These are phyloP conservation scores for Cotesia vestalis DNA, from an alignment of 1,140 invertebrate genomes.

Conservation along the genomic window DNA sequence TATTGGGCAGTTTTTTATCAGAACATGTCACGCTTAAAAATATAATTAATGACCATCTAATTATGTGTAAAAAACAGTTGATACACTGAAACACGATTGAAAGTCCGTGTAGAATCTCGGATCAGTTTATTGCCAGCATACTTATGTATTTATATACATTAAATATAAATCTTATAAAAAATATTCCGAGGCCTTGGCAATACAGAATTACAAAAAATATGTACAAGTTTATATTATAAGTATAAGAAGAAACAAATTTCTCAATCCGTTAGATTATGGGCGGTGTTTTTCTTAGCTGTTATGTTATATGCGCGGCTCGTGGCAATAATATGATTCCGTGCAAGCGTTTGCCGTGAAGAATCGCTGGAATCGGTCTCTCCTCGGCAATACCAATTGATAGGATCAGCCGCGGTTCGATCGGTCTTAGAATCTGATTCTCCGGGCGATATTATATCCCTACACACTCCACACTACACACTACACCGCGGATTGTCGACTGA, in stretches of 20 bases:
- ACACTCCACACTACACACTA: neutral
- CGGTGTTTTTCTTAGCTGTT: constrained; percentile 7
- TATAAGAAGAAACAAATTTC: constrained; percentile 22
- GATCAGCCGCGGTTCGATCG: constrained; percentile 37
- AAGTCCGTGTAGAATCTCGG: no score
- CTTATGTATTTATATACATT: no score
- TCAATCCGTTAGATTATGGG: constrained; percentile 21
- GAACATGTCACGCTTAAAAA: no score
- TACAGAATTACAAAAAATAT: neutral
- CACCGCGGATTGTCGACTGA: neutral
- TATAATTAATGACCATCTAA: no score
- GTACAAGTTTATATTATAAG: neutral
- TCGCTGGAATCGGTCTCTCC: constrained; percentile 33
- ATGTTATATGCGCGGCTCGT: constrained; percentile 9
- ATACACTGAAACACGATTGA: no score
- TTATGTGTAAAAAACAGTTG: no score
- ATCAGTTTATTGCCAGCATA: no score
- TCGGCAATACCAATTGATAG: constrained; percentile 38
- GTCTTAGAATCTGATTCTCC: constrained; percentile 44
- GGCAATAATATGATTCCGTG: constrained; percentile 16
- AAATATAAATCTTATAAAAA: no score
- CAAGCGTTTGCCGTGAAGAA: constrained; percentile 25
- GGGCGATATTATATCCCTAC: constrained; percentile 36
- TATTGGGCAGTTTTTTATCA: no score
- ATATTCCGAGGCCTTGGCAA: no score